These are phyloP conservation scores for Cryptus viduatorius DNA, from an alignment of 2,888 invertebrate species.

Conservation along the genomic window DNA sequence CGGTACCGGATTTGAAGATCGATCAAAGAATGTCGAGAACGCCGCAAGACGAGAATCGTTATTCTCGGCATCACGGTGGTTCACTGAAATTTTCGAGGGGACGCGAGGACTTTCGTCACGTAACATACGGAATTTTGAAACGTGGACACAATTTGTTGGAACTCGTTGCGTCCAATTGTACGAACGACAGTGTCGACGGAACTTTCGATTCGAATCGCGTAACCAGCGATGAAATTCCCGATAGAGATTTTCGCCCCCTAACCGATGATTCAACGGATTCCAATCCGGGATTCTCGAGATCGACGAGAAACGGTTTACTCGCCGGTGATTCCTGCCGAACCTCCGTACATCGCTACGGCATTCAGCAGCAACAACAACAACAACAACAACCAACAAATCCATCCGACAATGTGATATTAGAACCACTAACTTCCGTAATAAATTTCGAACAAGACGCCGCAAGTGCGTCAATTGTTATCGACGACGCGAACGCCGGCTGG, in stretches of 20 bases:
- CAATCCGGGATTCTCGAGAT: constrained; percentile 47
- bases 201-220: neutral
- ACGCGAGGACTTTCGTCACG: constrained; percentile 22
- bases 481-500: constrained; percentile 21
- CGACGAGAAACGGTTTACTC: constrained; percentile 55
- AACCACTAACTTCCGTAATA: constrained; percentile 77
- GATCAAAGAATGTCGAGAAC: constrained; percentile 31
- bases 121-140: constrained; percentile 28
- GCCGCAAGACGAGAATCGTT: constrained; percentile 50
- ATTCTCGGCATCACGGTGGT: constrained; percentile 72
- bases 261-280: constrained; percentile 11
- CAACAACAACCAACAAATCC: constrained; percentile 76
- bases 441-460: constrained; percentile 46
- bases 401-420: constrained; percentile 85
- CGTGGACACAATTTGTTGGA: constrained; percentile 34
- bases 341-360: constrained; percentile 38
- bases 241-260: neutral
- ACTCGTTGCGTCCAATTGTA: constrained; percentile 11
- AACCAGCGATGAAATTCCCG: neutral
- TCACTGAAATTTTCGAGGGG: constrained; percentile 73
- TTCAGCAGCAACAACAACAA: constrained; percentile 58
- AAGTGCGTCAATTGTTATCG: neutral
- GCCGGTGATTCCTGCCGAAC: constrained; percentile 30
- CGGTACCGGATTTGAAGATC: constrained; percentile 61
- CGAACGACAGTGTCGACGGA: neutral